These are phyloP conservation scores for Cataglyphis livida DNA, from an alignment of 2,888 invertebrate genomes.

Conservation along the genomic window DNA sequence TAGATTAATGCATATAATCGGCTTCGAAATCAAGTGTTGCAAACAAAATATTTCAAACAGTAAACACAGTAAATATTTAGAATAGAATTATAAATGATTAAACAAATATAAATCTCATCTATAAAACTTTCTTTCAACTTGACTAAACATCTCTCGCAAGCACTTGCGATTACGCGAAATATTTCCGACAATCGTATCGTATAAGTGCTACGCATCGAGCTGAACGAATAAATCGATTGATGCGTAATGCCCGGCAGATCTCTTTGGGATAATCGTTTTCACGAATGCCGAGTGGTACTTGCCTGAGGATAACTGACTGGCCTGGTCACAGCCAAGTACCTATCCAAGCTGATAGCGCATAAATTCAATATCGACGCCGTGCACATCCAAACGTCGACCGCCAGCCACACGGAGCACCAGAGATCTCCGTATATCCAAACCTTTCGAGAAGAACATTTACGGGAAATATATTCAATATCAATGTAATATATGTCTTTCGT, in stretches of 20 bases:
- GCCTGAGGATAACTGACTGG: constrained; percentile 96
- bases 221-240: constrained; percentile 38
- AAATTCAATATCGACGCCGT: constrained; percentile 98
- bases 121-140: background rate
- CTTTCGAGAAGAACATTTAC: constrained; percentile 84
- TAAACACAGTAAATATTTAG: background rate
- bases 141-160: background rate
- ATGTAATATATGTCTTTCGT: background rate
- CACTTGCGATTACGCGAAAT: background rate
- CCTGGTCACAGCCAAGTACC: constrained; percentile 98
- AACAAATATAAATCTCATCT: background rate
- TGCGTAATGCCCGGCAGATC: constrained; percentile 33
- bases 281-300: constrained; percentile 68
- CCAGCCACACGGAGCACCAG: constrained; percentile 99
- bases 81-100: background rate
- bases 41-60: background rate
- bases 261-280: constrained; percentile 28
- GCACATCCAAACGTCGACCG: constrained; percentile 99
- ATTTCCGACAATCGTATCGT: background rate
- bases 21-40: background rate
- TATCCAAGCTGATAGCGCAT: constrained; percentile 97
- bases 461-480: constrained; percentile 5
- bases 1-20: background rate
- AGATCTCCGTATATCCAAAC: constrained; percentile 98
- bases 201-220: background rate